Conservation (phyloP, 64 coral and sea anemone genomes). For the Stylophora pistillata region DNA sequence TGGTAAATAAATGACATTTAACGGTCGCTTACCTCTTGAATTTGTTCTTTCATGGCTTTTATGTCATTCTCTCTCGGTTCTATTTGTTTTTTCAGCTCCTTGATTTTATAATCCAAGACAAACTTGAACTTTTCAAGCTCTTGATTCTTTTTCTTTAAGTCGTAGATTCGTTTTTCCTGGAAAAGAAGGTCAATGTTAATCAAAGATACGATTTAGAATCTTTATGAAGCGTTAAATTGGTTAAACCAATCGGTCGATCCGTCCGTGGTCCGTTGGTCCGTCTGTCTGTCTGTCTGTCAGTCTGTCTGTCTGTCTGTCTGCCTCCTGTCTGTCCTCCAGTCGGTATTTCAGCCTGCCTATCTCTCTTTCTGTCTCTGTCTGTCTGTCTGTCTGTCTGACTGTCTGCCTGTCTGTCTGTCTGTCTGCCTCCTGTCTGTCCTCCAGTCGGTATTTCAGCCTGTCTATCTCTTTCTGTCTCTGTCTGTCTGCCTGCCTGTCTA, state of each 20-base stretch:
- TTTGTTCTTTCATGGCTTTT: slow-evolving; percentile 99
- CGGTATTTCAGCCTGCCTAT: too few relatives aligned
- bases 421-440: too few relatives aligned
- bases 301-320: not conserved
- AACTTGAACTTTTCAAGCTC: slow-evolving; percentile 99
- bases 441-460: too few relatives aligned
- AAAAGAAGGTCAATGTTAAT: not conserved
- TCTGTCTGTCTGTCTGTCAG: not conserved
- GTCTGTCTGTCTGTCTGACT: too few relatives aligned
- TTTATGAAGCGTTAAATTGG: not conserved
- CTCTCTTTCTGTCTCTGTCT: too few relatives aligned
- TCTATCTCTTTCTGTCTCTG: too few relatives aligned
- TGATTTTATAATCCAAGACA: slow-evolving; percentile 99
- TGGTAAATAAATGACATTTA: not conserved
- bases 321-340: not conserved
- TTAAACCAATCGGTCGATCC: not conserved
- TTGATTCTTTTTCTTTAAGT: slow-evolving; percentile 99
- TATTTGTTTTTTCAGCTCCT: slow-evolving; percentile 98
- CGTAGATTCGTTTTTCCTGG: slow-evolving; percentile 99
- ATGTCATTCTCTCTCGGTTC: slow-evolving; percentile 99
- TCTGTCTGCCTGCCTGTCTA: not conserved
- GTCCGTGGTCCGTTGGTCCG: not conserved
- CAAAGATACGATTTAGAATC: not conserved
- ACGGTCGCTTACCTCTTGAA: slow-evolving; percentile 81
- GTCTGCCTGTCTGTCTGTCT: too few relatives aligned